Evolutionary conservation across 1,140 invertebrate genomes (phyloP), one percentile per base, ranked within the genome.

Genomic region (Phenacoccus solenopsis): DNA sequence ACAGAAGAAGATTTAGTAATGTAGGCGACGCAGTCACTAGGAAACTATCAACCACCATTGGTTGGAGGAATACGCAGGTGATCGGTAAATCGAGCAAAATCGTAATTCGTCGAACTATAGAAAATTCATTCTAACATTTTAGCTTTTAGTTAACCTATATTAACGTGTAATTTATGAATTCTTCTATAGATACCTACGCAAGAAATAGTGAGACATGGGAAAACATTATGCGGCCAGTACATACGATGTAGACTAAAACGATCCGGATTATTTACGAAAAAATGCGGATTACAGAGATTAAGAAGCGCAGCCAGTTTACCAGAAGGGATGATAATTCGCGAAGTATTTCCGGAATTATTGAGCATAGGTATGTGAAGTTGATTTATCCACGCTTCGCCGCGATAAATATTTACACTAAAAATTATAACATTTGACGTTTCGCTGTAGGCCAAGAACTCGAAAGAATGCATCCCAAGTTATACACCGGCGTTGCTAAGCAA

Each of bases 11-110:
- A 38, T 82, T 88, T 61, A 88, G 86, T 75, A 88, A 88, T 74
- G 87, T 89, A 10, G 84, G 87, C 73, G 87, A 87, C 76, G 86
- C 83, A 1, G 86, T 89, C 1, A 81, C 84, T 1, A 77, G 87
- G 32, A 88, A 88, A 74, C 77, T 89, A 24, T 88, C 86, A 20
- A 83, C 84, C n/a, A 87, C 86, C 0, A 87, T 88, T 38, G 86
- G 86, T 7, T 88, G 86, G 87, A 80, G 85, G 68, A 80, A 81
- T 1, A 77, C 80, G 1, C 77, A 80, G 4, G 77, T 68, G 38
- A 70, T 70, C 35, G 49, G 28, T 35, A 49, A 32, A 35, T 32
- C 13, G 20, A 22, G 35, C 22, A 69, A 49, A 7, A 20, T 27
- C 30, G 1, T 38, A 57, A 1, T 74, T 22, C 69, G 71, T 25